Evolutionary conservation across 37 sponge, comb jelly and placozoan species (phyloP).

Genomic region (Aphrocallistes beatrix): DNA sequence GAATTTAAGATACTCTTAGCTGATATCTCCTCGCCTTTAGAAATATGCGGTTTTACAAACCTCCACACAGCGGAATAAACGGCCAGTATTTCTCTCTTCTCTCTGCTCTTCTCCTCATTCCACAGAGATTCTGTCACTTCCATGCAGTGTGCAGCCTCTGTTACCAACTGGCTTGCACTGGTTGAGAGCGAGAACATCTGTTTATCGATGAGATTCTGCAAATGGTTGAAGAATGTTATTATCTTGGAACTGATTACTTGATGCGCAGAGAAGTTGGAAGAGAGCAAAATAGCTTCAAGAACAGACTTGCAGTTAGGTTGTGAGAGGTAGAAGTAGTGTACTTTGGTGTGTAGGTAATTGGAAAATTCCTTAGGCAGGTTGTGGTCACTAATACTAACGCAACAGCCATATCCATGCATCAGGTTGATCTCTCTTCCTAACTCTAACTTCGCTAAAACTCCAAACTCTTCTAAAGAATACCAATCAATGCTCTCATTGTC

Average conservation of each 20-base stretch:
- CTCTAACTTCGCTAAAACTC: neutral
- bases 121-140: neutral
- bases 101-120: neutral
- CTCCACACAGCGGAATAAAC: neutral
- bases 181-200: neutral
- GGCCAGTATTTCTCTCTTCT: neutral
- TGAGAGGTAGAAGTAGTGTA: constrained; percentile 16
- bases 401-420: neutral
- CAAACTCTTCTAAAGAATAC: neutral
- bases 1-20: neutral
- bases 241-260: neutral
- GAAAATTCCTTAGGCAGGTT: neutral
- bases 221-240: neutral
- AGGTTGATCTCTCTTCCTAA: neutral
- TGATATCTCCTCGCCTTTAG: neutral
- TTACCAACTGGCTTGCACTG: neutral
- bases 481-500: neutral
- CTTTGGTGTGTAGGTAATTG: neutral
- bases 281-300: neutral
- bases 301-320: neutral
- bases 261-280: neutral
- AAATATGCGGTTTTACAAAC: neutral
- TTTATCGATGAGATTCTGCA: neutral
- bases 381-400: neutral
- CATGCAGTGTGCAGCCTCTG: neutral